Evolutionary conservation across 2,113 vertebrate species (phyloP), one percentile per base, ranked within the genome.

Genomic region (Mormyrus iriodes): DNA sequence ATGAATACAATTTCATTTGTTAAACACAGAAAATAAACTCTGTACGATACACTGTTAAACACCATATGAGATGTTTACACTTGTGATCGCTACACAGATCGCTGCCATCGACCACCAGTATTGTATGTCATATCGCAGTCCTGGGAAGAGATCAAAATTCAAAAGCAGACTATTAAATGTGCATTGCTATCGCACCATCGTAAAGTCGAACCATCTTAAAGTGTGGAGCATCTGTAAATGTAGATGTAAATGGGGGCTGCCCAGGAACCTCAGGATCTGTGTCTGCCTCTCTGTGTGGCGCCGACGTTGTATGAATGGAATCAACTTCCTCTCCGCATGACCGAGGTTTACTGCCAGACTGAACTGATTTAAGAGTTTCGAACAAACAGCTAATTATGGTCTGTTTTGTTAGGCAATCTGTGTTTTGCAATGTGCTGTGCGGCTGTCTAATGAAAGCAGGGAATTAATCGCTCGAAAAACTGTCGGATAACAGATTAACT

Each of bases 371-470:
- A 51, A 85, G 9, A 27, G 48, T 51, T 49, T 90, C 88, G 88
- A 86, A 89, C 89, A 88, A 39, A 58, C 61, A 88, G 90, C 90
- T 53, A 82, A 88, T 82, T 83, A 88, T 88, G 85, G 89, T 85
- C 61, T 61, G 53, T 90, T 91, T 89, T 61, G 82, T 91, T 42
- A 53, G 61, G 55, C 79, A 83, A 42, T 76, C 87, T 51, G 31
- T 19, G 19, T 42, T 52, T 58, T 6, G 10, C 24, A 69, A 69
- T n/a, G 42, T 46, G 39, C 27, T 69, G n/a, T 31, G 61, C 3
- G 15, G 73, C 35, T 19, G 35, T 19, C 31, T 79, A 42, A 79
- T 79, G 73, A 79, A 79, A 79, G 35, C 31, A 79, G 73, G 10
- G 35, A 39, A 79, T 79, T 79, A 79, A 39, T 35, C 5, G 73